phyloP scores from a whole-genome alignment of 2,888 invertebrate genomes.

The Synanthedon myopaeformis region DNA sequence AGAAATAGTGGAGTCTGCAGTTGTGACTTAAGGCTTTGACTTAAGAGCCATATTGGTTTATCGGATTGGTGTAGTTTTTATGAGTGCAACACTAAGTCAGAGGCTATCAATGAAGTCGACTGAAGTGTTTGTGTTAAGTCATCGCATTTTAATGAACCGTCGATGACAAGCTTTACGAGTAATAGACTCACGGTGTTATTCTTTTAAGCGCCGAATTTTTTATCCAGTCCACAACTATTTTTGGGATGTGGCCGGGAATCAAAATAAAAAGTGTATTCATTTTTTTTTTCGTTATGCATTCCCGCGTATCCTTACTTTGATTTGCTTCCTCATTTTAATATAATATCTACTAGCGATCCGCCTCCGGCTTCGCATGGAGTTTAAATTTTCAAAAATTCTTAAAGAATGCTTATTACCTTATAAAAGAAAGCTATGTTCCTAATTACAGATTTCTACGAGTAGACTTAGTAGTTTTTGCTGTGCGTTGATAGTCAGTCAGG shows the following conservation, averaged over 20 bases:
- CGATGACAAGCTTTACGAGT: conserved; percentile 69
- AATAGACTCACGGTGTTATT: conserved; percentile 65
- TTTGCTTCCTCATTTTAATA: conserved; percentile 35
- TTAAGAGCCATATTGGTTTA: conserved; percentile 28
- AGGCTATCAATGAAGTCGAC: conserved; percentile 70
- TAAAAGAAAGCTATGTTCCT: too few species aligned
- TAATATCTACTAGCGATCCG: too few species aligned
- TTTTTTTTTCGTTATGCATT: conserved; percentile 36
- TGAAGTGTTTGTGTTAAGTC: conserved; percentile 66
- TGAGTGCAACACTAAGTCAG: conserved; percentile 53
- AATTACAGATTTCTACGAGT: too few species aligned
- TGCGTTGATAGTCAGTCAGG: too few species aligned
- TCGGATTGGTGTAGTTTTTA: conserved; percentile 36
- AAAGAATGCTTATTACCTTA: too few species aligned
- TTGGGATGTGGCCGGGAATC: conserved; percentile 41
- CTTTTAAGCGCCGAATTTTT: conserved; percentile 66
- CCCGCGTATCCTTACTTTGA: conserved; percentile 37
- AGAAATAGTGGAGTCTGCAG: conserved; percentile 32
- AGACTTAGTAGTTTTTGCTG: too few species aligned
- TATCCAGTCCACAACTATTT: conserved; percentile 27
- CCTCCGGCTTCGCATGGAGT: too few species aligned
- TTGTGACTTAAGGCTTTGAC: conserved; percentile 13
- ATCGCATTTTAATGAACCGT: conserved; percentile 69
- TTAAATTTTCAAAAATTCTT: too few species aligned
- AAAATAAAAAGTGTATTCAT: conserved; percentile 35